Conservation (phyloP, 64 coral and sea anemone species). For the Montipora sp. region DNA sequence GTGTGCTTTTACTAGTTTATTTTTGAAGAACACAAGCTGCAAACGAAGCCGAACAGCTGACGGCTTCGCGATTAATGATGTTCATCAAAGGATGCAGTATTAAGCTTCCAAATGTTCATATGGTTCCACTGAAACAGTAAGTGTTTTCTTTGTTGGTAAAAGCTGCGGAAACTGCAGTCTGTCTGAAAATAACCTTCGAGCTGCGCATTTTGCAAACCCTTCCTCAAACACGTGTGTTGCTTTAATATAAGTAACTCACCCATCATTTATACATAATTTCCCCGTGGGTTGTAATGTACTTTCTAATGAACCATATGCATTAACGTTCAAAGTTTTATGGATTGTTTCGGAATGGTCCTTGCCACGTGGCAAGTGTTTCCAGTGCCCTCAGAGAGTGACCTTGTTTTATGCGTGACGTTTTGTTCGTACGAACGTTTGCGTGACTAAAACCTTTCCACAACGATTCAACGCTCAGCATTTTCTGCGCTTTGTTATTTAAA, state of each 20-base stretch:
- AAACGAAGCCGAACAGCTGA: slow-evolving; percentile 7
- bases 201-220: no score
- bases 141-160: slow-evolving; percentile 21
- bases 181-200: no score
- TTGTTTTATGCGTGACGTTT: neutral
- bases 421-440: no score
- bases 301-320: no score
- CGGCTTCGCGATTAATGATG: neutral
- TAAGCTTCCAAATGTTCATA: slow-evolving; percentile 23
- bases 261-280: no score
- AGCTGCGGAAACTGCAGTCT: neutral
- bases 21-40: slow-evolving; percentile 48
- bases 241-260: no score
- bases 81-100: slow-evolving; percentile 10
- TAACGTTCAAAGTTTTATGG: no score
- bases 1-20: slow-evolving; percentile 14
- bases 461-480: no score
- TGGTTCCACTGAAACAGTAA: slow-evolving; percentile 34
- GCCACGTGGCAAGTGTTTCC: neutral
- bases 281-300: no score
- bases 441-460: no score
- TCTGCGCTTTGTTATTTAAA: no score
- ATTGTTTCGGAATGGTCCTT: neutral
- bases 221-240: no score
- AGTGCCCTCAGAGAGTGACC: neutral